Evolutionary conservation across 2,113 vertebrate genomes (phyloP), one percentile per base, ranked within the genome.

Genomic region (Xyliphius kryptos): DNA sequence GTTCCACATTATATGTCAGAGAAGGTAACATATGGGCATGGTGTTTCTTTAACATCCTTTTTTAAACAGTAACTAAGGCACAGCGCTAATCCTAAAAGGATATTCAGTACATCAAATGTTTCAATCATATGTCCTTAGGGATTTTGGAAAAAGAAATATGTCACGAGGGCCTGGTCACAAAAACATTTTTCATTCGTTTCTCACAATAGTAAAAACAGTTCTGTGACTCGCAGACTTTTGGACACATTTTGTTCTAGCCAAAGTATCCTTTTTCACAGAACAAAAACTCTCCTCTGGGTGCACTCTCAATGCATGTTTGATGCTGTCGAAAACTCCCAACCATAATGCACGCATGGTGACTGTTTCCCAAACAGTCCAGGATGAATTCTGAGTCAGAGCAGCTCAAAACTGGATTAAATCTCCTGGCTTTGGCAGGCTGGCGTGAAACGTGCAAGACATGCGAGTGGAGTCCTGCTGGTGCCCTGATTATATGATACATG

Each of bases 401-500:
- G 14, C 40, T 44, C 49, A 26, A 13, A 52, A 49, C 48, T 51
- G 19, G 50, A 63, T 63, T 63, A 21, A 63, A 32, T 64, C 51
- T 56, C 16, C 20, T 5, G 9, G 22, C 43, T 22, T 55, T 56
- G 62, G 62, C 51, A 56, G 51, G 52, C 12, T 17, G 22, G 44
- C 9, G 15, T 37, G 16, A 64, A 38, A 55, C 16, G 52, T 64
- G 51, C 40, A 41, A 36, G 37, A 49, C 58, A n/a, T 22, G 19
- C 9, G 46, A 61, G 58, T 38, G 13, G 48, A 61, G 46, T 63
- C 37, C 10, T 43, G 3, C 49, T 53, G 51, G 44, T 56, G 22
- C 13, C 41, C 16, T 9, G 41, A 47, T 44, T 63, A 32, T 20
- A 64, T 20, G 26, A 37, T 41, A 3, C 15, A 19, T 15, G 13